These are phyloP conservation scores for Platichthys flesus DNA, from an alignment of 2,113 vertebrate genomes.

Conservation along the genomic window DNA sequence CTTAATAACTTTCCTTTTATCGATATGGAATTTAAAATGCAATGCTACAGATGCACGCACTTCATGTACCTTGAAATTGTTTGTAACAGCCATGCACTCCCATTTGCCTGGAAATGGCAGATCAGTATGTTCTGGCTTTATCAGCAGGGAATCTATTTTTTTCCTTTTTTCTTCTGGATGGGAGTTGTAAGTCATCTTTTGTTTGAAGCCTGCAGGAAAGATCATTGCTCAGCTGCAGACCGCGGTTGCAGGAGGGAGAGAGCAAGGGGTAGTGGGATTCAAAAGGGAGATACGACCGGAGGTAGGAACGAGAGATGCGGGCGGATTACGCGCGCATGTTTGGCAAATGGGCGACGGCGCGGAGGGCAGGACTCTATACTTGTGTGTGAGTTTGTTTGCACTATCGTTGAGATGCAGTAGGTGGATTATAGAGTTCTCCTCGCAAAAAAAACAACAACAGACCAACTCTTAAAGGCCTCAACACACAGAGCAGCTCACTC, in stretches of 20 bases:
- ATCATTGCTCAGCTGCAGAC: slow-evolving; percentile 38
- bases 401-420: slow-evolving; percentile 63
- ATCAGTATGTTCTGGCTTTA: slow-evolving; percentile 49
- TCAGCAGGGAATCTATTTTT: slow-evolving; percentile 23
- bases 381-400: slow-evolving; percentile 53
- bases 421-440: slow-evolving; percentile 63
- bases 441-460: slow-evolving; percentile 33
- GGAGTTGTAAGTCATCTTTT: slow-evolving; percentile 52
- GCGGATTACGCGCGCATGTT: slow-evolving; percentile 62
- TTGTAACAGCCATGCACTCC: slow-evolving; percentile 33
- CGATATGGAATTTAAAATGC: slow-evolving; percentile 3
- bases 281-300: slow-evolving; percentile 24
- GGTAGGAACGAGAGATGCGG: slow-evolving; percentile 33
- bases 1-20: slow-evolving; percentile 17
- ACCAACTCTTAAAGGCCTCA: slow-evolving; percentile 58
- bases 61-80: slow-evolving; percentile 24
- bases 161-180: slow-evolving; percentile 5
- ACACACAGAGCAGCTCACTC: slow-evolving; percentile 53
- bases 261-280: slow-evolving; percentile 28
- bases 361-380: slow-evolving; percentile 47
- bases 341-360: slow-evolving; percentile 53
- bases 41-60: slow-evolving; percentile 2
- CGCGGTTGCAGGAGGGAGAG: slow-evolving; percentile 13
- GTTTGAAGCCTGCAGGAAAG: slow-evolving; percentile 51
- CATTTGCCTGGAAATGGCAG: slow-evolving; percentile 65